Evolutionary conservation across 2,113 vertebrate genomes (phyloP).

Genomic region (Nibea albiflora): DNA sequence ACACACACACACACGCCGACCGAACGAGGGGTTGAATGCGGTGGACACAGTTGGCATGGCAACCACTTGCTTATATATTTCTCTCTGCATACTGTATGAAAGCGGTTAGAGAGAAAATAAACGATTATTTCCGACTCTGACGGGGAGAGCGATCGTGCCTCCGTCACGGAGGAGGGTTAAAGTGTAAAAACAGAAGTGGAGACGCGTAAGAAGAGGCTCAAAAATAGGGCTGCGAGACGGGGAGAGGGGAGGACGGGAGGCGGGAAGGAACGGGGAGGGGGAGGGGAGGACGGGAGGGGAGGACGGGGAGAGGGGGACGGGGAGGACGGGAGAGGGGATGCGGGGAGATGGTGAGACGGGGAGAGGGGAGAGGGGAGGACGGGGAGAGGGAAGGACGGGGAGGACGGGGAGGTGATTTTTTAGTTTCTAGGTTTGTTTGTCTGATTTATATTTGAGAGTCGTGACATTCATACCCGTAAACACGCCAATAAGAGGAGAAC

Average conservation of each 20-base stretch:
- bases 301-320: neutral
- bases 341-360: too few species aligned
- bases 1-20: slow-evolving; percentile 37
- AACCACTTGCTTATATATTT: slow-evolving; percentile 82
- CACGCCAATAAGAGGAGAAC: too few species aligned
- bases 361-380: neutral
- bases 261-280: neutral
- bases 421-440: too few species aligned
- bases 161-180: slow-evolving; percentile 14
- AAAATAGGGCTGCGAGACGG: slow-evolving; percentile 13
- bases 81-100: slow-evolving; percentile 67
- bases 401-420: slow-evolving; percentile 1
- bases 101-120: slow-evolving; percentile 43
- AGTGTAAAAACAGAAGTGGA: slow-evolving; percentile 21
- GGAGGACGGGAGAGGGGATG: neutral
- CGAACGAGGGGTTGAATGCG: slow-evolving; percentile 60
- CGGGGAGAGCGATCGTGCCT: slow-evolving; percentile 4
- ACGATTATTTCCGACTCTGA: slow-evolving; percentile 46
- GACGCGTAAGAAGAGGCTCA: slow-evolving; percentile 14
- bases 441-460: too few species aligned
- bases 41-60: slow-evolving; percentile 80
- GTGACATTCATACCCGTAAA: too few species aligned
- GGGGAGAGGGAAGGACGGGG: neutral
- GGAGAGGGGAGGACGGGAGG: neutral
- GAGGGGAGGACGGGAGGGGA: neutral